Evolutionary conservation across 2,888 invertebrate species (phyloP).

Genomic region (Patella depressa): DNA sequence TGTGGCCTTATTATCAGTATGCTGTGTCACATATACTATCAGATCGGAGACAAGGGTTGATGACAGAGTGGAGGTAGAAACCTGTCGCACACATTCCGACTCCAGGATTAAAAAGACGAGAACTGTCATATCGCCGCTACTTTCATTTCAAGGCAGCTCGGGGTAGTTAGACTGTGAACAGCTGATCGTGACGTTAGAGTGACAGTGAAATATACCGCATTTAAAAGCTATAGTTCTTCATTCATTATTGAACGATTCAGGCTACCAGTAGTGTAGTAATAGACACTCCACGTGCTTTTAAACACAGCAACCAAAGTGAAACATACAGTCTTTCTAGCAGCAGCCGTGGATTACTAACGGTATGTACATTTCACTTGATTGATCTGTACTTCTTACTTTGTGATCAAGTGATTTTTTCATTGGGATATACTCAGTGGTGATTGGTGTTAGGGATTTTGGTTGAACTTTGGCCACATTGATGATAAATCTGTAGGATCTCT

Average conservation of each 20-base stretch:
- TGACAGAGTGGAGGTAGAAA: neutral
- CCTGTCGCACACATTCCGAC: neutral
- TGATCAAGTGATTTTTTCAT: too few relatives aligned
- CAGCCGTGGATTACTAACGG: too few relatives aligned
- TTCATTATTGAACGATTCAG: constrained; percentile 2
- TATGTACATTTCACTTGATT: too few relatives aligned
- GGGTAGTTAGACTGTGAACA: neutral
- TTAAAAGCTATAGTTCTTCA: too few relatives aligned
- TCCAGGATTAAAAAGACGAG: neutral
- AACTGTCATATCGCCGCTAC: neutral
- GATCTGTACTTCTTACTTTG: too few relatives aligned
- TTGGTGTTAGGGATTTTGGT: too few relatives aligned
- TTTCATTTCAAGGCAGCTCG: neutral
- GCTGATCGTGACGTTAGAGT: constrained; percentile 3
- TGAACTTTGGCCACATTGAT: too few relatives aligned
- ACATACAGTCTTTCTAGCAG: too few relatives aligned
- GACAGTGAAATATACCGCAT: constrained; percentile 9
- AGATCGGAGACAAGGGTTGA: neutral
- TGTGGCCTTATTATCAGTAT: neutral
- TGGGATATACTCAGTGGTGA: too few relatives aligned
- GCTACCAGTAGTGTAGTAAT: neutral
- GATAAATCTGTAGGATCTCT: too few relatives aligned
- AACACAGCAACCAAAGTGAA: neutral
- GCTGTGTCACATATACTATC: constrained; percentile 3
- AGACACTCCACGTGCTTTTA: neutral